A percentile compares a stretch with the other conserved stretches of the same genome.
Evolutionary conservation across 2,113 vertebrate species (phyloP).

Genomic region (Mellivora capensis): DNA sequence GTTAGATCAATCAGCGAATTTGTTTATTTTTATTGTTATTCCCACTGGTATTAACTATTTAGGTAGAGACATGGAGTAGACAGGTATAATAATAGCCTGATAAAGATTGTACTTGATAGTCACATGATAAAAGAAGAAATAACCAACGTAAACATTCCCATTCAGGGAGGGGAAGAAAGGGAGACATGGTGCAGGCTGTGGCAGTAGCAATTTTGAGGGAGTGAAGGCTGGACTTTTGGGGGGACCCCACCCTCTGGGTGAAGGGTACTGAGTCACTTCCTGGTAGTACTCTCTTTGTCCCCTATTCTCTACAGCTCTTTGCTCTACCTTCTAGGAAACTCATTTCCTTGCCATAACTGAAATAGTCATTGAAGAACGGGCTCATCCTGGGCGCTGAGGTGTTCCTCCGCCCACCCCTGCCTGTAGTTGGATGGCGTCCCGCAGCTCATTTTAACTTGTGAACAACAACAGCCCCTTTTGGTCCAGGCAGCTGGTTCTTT

Average conservation of each 20-base stretch:
- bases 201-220: neutral
- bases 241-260: accelerated
- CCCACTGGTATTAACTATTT: neutral
- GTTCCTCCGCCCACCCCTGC: neutral
- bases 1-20: neutral
- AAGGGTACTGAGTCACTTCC: neutral
- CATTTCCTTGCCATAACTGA: neutral
- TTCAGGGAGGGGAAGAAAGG: neutral
- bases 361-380: neutral
- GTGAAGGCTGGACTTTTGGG: neutral
- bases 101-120: neutral
- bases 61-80: neutral
- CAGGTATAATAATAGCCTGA: neutral
- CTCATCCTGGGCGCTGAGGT: neutral
- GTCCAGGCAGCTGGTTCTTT: neutral
- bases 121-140: neutral
- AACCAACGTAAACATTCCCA: neutral
- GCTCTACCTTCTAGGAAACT: neutral
- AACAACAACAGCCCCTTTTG: neutral
- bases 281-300: neutral
- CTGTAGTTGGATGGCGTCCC: neutral
- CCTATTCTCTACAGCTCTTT: neutral
- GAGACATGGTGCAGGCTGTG: neutral
- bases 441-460: neutral
- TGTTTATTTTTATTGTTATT: neutral